Base-by-base conservation (phyloP, 2,797 vertebrate species). In the Muscicapa comitata region DNA sequence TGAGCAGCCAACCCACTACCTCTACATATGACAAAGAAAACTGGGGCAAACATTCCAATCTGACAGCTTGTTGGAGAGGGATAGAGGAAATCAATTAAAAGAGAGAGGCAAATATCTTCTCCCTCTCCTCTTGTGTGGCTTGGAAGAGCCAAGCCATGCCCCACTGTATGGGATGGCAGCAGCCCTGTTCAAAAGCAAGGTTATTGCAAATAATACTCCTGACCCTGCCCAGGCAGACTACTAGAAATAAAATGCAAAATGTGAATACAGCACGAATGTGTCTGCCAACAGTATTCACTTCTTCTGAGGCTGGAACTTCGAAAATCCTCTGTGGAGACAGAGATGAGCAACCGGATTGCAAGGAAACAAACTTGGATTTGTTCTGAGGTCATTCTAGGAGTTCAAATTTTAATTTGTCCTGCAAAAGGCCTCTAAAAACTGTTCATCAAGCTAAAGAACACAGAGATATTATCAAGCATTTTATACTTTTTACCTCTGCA, bases 21-120 rank as follows among this genome's bases (percentile, higher is more conserved):
- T 86, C 96, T 51, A 50, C 38, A 28, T 7, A 74, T 24, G 89
- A 94, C 90, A 93, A 94, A 81, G 93, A 90, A 95, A 97, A 97
- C 87, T 74, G 81, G 93, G 91, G 84, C 95, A 95, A 90, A 80
- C 91, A 80, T 92, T 96, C 92, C 74, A 91, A 79, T 42, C 33
- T 90, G 95, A 96, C 93, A 96, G 97, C 94, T 78, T 91, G 76
- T 18, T 90, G 94, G 71, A 84, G 45, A 94, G 66, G 43, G 84
- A 35, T 1, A 77, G 86, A 96, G 92, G 91, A 96, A 96, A 86
- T 85, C 94, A 95, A 63, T 94, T 88, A 91, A 61, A 63, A 58
- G 81, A 93, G 88, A 90, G 29, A 92, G 65, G 78, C 88, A 84
- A 80, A 59, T 65, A 50, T 15, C 89, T 87, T 70, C 63, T 65